Base-by-base conservation (phyloP, 2,797 vertebrate species). In the Sebastes hubbsi region DNA sequence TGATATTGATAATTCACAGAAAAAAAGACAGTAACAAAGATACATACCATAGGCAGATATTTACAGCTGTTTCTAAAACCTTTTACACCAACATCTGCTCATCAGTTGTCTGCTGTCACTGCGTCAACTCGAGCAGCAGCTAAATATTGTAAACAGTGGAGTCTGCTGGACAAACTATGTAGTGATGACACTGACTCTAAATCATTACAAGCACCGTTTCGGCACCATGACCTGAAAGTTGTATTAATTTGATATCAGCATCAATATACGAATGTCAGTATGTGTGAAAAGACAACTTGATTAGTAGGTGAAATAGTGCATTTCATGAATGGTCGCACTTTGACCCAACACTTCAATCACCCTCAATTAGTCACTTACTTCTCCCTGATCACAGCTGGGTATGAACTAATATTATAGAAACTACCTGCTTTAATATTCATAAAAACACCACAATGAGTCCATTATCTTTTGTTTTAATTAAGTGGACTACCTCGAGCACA, bases 111-210 rank as follows among this genome's bases (percentile, higher is more conserved):
- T 16, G 38, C 38, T 42, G 38, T 42, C 1, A 24, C 34, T 25
- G 16, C 3, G 36, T 34, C 25, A 56, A 30, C 58, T 65, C 34
- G 36, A 38, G 46, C 69, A 68, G 80, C 69, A 55, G 72, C 75
- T 11, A 72, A 64, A 14, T 22, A 13, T 4, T 58, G 78, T 55
- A 24, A 85, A 87, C 85, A 86, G 78, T 77, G 85, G 36, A 81
- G 72, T 81, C 74, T 88, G 85, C 80, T 85, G 84, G 82, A 76
- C 67, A 76, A 82, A 83, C 36, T 6, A 22, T 69, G 88, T 38
- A 68, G 32, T 73, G 52, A 85, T 83, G 75, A 58, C 42, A 70
- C 30, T 25, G 38, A 52, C 2, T 52, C 64, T 7, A 13, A 13
- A 38, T 6, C 1, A 42, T 42, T 24, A 49, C 14, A 22, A n/a